Percentiles rank a stretch among this genome's conserved stretches.
These are phyloP conservation scores for Tubulanus polymorphus DNA, from an alignment of 2,888 invertebrate genomes.

Conservation along the genomic window DNA sequence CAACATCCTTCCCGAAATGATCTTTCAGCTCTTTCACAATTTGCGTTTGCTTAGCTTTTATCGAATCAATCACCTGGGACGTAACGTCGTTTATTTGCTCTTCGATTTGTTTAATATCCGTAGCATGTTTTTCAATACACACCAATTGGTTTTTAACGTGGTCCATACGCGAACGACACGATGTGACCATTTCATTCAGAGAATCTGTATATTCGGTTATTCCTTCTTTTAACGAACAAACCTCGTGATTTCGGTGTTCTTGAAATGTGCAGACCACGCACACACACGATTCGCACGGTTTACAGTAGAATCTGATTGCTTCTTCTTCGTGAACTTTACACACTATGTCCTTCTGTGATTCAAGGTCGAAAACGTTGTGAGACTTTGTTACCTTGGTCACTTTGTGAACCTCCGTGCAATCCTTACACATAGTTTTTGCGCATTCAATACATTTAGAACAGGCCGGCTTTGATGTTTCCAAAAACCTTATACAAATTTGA, in stretches of 20 bases:
- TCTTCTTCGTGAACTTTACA: conserved; percentile 50
- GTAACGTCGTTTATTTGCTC: conserved; percentile 46
- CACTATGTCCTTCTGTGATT: conserved; percentile 49
- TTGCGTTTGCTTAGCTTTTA: conserved; percentile 40
- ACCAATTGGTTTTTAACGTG: conserved; percentile 35
- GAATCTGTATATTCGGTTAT: conserved; percentile 37
- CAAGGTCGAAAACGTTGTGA: conserved; percentile 49
- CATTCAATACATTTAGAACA: conserved; percentile 50
- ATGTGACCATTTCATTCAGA: conserved; percentile 28
- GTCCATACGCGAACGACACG: conserved; percentile 31
- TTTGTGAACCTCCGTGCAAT: conserved; percentile 46
- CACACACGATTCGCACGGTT: conserved; percentile 49
- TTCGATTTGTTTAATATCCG: conserved; percentile 39
- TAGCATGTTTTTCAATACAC: conserved; percentile 43
- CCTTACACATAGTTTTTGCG: conserved; percentile 43
- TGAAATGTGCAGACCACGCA: conserved; percentile 53
- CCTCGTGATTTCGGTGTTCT: conserved; percentile 50
- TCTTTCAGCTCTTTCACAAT: conserved; percentile 40
- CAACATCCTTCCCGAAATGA: conserved; percentile 34
- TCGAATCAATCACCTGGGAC: no score
- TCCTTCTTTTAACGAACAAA: conserved; percentile 47
- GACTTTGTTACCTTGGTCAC: conserved; percentile 48
- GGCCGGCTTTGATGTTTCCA: conserved; percentile 34
- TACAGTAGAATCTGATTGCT: conserved; percentile 50
- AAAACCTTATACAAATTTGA: conserved; percentile 38